phyloP scores from a whole-genome alignment of 2,797 vertebrate species.

The Eurystomus glaucurus region DNA sequence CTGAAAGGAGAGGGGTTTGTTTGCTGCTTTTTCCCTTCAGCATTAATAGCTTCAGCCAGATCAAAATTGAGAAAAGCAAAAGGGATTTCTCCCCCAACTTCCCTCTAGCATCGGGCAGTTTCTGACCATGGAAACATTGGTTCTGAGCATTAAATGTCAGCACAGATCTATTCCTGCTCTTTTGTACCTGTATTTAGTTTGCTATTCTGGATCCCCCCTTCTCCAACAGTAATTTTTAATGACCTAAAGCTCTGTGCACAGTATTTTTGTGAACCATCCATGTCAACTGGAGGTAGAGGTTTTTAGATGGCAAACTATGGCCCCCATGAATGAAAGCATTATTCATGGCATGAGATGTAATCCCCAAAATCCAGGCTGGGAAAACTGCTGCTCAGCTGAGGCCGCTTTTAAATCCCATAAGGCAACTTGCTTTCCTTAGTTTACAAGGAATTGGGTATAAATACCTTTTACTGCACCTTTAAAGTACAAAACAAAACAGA shows the following conservation, averaged over 20 bases:
- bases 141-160: not conserved
- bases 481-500: constrained; percentile 34
- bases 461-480: not conserved
- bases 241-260: not conserved
- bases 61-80: not conserved
- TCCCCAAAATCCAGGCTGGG: constrained; percentile 12
- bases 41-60: not conserved
- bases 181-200: not conserved
- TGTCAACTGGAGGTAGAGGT: not conserved
- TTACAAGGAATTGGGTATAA: not conserved
- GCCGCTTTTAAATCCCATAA: not conserved
- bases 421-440: constrained; percentile 13
- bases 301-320: not conserved
- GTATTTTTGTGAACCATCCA: not conserved
- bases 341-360: not conserved
- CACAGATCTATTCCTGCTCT: not conserved
- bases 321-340: not conserved
- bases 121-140: not conserved
- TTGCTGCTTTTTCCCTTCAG: not conserved
- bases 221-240: constrained; percentile 26
- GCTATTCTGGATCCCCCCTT: not conserved
- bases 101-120: not conserved
- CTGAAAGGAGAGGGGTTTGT: not conserved
- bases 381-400: constrained; percentile 11
- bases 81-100: not conserved